Evolutionary conservation across 2,113 vertebrate species (phyloP).

Genomic region (Anser brachyrhynchus): DNA sequence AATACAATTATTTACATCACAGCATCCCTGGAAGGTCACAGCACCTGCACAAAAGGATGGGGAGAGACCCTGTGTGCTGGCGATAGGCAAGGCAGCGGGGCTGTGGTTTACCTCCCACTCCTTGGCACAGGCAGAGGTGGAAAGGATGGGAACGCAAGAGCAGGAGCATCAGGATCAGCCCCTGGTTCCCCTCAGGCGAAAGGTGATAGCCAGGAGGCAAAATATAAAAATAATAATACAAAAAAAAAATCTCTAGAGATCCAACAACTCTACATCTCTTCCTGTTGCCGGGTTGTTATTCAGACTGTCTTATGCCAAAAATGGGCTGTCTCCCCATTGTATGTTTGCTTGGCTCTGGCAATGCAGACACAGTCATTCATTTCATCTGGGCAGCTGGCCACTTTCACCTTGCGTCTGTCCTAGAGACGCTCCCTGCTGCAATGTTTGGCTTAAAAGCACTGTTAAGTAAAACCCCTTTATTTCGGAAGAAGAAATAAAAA

Average conservation of each 20-base stretch:
- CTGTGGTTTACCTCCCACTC: neutral
- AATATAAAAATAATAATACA: neutral
- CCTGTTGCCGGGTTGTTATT: neutral
- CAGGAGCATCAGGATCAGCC: neutral
- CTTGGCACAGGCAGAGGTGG: neutral
- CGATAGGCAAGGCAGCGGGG: neutral
- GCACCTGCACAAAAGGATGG: neutral
- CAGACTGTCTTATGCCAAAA: neutral
- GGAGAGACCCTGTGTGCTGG: neutral
- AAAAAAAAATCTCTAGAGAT: neutral
- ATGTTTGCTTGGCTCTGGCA: neutral
- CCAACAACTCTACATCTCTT: neutral
- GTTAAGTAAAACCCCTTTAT: neutral
- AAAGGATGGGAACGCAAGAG: neutral
- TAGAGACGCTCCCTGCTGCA: neutral
- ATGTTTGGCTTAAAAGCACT: neutral
- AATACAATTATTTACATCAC: neutral
- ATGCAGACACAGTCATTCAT: constrained; percentile 39
- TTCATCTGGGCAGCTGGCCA: neutral
- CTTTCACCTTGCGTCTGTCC: constrained; percentile 57
- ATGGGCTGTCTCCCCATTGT: neutral
- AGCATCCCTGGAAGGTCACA: neutral
- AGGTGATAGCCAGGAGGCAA: neutral
- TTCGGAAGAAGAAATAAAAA: neutral
- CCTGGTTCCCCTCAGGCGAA: neutral